Percentiles rank a stretch among this genome's conserved stretches.
Evolutionary conservation across 2,888 invertebrate genomes (phyloP).

Genomic region (Nemotelus pantherinus): DNA sequence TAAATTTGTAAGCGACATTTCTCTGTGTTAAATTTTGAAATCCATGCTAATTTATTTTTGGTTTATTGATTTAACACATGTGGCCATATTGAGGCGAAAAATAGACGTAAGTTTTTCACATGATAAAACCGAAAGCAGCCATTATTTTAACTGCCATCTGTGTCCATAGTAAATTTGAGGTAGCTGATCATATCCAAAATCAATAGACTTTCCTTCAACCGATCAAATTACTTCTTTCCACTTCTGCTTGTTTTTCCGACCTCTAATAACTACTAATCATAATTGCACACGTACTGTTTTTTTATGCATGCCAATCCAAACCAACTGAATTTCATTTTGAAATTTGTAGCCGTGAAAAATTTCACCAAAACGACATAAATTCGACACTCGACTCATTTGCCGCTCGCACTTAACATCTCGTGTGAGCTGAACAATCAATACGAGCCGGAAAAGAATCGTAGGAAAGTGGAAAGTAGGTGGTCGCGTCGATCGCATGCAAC

Average conservation of each 20-base stretch:
- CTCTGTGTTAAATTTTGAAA: too few relatives aligned
- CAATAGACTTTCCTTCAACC: background rate
- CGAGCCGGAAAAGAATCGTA: background rate
- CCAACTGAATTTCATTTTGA: too few relatives aligned
- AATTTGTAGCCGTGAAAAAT: slow-evolving; percentile 40
- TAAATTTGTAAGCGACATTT: too few relatives aligned
- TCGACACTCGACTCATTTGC: slow-evolving; percentile 24
- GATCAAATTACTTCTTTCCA: background rate
- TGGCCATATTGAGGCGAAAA: too few relatives aligned
- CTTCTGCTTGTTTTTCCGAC: background rate
- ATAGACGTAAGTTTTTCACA: too few relatives aligned
- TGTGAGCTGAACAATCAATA: background rate
- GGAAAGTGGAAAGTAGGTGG: slow-evolving; percentile 37
- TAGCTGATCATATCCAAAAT: slow-evolving; percentile 9
- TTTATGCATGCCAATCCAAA: too few relatives aligned
- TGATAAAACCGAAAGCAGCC: too few relatives aligned
- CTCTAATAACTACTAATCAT: background rate
- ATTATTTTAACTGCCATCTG: background rate
- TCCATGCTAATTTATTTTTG: too few relatives aligned
- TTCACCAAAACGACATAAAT: slow-evolving; percentile 32
- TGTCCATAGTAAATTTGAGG: too few relatives aligned
- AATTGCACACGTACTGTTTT: background rate
- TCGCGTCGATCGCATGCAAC: slow-evolving; percentile 45
- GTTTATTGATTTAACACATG: too few relatives aligned
- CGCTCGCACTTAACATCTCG: background rate